These are phyloP conservation scores for Heliangelus exortis DNA, from an alignment of 2,797 vertebrate genomes.

Conservation along the genomic window DNA sequence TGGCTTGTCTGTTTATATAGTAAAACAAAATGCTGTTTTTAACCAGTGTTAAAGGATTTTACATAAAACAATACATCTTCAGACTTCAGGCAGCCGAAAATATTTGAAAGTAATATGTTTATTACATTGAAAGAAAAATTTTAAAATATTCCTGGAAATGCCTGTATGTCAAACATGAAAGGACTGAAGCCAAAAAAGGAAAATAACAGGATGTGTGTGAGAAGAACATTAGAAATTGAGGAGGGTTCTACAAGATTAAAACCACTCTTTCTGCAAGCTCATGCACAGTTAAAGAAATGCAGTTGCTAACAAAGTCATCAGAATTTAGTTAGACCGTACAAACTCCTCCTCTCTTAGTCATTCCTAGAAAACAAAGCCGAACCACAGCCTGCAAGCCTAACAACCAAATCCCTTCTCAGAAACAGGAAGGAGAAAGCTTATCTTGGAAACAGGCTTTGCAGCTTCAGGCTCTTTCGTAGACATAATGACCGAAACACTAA, in stretches of 20 bases:
- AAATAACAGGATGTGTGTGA: constrained; percentile 14
- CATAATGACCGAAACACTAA: not conserved
- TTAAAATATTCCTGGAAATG: constrained; percentile 35
- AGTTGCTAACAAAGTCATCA: constrained; percentile 16
- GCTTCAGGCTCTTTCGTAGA: not conserved
- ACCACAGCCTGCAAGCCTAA: not conserved
- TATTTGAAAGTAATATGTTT: not conserved
- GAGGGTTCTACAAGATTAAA: constrained; percentile 17
- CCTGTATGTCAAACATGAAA: not conserved
- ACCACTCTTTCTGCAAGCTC: constrained; percentile 3
- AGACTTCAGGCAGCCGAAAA: not conserved
- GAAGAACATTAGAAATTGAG: constrained; percentile 6
- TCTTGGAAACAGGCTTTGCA: not conserved
- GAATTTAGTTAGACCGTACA: not conserved
- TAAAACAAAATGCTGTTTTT: not conserved
- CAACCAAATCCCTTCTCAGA: constrained; percentile 20
- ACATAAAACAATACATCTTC: not conserved
- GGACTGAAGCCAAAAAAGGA: constrained; percentile 16
- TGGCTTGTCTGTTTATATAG: not conserved
- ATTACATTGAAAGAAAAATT: not conserved
- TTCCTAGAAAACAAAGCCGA: constrained; percentile 65
- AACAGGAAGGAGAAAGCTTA: constrained; percentile 28
- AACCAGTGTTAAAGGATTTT: not conserved
- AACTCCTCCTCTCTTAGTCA: constrained; percentile 61
- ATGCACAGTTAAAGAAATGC: constrained; percentile 4